phyloP scores from a whole-genome alignment of 64 coral and sea anemone species.

The Montipora capricornis region DNA sequence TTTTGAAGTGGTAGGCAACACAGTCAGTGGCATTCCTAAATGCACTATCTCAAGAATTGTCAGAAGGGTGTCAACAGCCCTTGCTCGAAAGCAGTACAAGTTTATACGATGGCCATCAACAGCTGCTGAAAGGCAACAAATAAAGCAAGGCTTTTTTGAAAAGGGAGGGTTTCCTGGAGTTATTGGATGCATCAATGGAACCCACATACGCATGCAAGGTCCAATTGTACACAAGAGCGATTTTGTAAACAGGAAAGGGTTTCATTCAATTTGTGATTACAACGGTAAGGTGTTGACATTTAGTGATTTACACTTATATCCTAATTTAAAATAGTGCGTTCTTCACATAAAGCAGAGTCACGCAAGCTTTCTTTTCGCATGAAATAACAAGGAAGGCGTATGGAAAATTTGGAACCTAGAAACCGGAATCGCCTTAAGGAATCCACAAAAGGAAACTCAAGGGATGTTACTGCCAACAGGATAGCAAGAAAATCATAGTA shows the following conservation, averaged over 20 bases:
- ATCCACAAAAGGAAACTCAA: too few relatives aligned
- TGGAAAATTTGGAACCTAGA: too few relatives aligned
- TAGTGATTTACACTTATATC: not conserved
- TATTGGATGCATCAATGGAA: not conserved
- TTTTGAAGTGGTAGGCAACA: not conserved
- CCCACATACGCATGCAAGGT: not conserved
- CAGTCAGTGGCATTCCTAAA: too few relatives aligned
- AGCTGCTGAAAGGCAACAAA: not conserved
- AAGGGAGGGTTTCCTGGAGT: not conserved
- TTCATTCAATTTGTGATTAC: slow-evolving; percentile 39
- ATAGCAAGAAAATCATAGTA: too few relatives aligned
- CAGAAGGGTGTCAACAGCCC: not conserved
- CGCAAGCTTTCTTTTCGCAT: too few relatives aligned
- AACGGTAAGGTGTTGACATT: slow-evolving; percentile 32
- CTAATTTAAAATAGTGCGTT: not conserved
- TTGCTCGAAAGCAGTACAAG: not conserved
- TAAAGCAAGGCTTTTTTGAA: not conserved
- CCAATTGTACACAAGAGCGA: slow-evolving; percentile 18
- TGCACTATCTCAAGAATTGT: too few relatives aligned
- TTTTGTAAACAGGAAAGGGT: slow-evolving; percentile 21
- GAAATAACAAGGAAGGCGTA: too few relatives aligned
- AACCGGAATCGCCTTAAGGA: too few relatives aligned
- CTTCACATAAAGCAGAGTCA: too few relatives aligned
- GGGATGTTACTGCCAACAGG: too few relatives aligned
- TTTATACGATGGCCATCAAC: slow-evolving; percentile 23